A percentile compares a stretch with the other conserved stretches of the same genome.
Conservation (phyloP, 2,113 vertebrate genomes). For the Corvus hawaiiensis region DNA sequence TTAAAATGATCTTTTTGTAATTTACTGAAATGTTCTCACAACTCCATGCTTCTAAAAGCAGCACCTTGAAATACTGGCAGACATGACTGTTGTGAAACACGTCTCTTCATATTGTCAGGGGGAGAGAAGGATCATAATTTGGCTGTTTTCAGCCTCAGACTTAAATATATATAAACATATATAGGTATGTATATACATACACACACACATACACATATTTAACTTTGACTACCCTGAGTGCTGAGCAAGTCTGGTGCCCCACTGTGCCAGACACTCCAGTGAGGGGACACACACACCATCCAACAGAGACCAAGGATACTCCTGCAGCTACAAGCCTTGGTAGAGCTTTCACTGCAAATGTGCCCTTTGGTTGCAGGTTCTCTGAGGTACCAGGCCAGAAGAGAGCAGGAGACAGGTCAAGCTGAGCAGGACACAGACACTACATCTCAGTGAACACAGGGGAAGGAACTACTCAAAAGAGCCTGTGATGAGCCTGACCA, state of each 20-base stretch:
- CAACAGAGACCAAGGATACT: neutral
- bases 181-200: neutral
- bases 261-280: neutral
- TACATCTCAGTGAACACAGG: neutral
- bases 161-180: neutral
- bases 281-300: neutral
- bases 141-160: neutral
- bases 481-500: neutral
- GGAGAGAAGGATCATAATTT: neutral
- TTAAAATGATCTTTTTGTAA: neutral
- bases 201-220: neutral
- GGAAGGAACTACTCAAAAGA: neutral
- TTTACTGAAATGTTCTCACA: neutral
- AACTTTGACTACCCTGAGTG: neutral
- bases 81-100: neutral
- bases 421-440: neutral
- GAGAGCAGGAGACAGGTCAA: neutral
- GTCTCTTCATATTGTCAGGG: neutral
- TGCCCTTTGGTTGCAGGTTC: neutral
- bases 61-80: neutral
- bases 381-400: neutral
- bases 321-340: neutral
- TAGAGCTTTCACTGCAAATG: neutral
- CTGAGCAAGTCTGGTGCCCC: neutral
- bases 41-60: conserved; percentile 9